Evolutionary conservation across 2,797 vertebrate species (phyloP).

Genomic region (Xiphophorus birchmanni): DNA sequence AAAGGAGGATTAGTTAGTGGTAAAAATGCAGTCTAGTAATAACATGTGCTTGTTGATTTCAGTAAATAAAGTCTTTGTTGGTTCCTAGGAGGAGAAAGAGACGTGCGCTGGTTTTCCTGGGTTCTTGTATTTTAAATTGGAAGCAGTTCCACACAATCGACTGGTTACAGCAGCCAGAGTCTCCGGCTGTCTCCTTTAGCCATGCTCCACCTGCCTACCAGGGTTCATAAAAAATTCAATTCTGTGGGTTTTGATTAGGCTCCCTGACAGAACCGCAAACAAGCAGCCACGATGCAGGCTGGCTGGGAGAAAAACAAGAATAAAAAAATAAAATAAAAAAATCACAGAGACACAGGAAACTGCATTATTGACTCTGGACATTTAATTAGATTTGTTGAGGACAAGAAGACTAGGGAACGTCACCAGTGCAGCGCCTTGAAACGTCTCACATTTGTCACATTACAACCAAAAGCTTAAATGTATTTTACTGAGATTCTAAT

Average conservation of each 20-base stretch:
- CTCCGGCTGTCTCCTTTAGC: not conserved
- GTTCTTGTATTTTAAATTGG: not conserved
- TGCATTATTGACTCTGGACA: slow-evolving; percentile 11
- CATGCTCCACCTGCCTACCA: not conserved
- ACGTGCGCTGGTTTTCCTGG: not conserved
- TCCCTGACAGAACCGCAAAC: slow-evolving; percentile 1
- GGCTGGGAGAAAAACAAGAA: not conserved
- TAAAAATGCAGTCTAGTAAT: slow-evolving; percentile 30
- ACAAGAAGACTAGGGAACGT: slow-evolving; percentile 10
- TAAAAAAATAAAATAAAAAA: not conserved
- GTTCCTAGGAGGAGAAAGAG: slow-evolving; percentile 13
- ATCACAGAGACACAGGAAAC: not conserved
- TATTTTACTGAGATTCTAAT: not conserved
- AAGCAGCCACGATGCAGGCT: not conserved
- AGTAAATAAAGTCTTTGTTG: slow-evolving; percentile 31
- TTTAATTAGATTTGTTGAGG: slow-evolving; percentile 31
- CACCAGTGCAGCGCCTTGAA: not conserved
- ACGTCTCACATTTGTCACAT: not conserved
- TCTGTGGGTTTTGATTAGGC: not conserved
- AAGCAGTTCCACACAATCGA: not conserved
- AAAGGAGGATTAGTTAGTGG: slow-evolving; percentile 37
- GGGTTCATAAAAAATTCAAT: slow-evolving; percentile 5
- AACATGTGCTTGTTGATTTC: slow-evolving; percentile 63
- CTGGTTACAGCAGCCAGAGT: not conserved
- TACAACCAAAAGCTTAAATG: not conserved